Percentiles rank a stretch among this genome's conserved stretches.
Evolutionary conservation across 2,797 vertebrate species (phyloP).

Genomic region (Gadopsis bispinosus): DNA sequence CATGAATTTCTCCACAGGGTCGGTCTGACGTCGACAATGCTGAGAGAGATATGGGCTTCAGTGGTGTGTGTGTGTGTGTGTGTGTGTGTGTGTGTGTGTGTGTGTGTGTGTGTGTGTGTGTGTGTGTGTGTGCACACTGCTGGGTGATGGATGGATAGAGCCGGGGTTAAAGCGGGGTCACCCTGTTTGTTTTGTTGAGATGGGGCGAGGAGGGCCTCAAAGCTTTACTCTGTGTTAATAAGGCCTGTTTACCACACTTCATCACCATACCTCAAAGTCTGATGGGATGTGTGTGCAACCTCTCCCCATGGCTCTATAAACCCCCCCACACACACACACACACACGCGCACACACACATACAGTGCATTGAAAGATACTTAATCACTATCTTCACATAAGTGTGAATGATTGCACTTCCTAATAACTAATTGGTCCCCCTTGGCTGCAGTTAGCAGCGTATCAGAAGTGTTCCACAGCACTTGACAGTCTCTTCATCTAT

Average conservation of each 20-base stretch:
- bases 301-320: slow-evolving; percentile 17
- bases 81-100: slow-evolving; percentile 29
- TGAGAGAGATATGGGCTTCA: slow-evolving; percentile 54
- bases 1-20: slow-evolving; percentile 71
- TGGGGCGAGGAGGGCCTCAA: slow-evolving; percentile 58
- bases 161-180: slow-evolving; percentile 80
- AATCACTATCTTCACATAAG: slow-evolving; percentile 69
- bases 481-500: slow-evolving; percentile 63
- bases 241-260: slow-evolving; percentile 80
- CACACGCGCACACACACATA: slow-evolving; percentile 5
- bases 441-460: slow-evolving; percentile 62
- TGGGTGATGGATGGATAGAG: slow-evolving; percentile 81
- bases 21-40: slow-evolving; percentile 54
- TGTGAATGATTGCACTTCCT: slow-evolving; percentile 61
- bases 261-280: slow-evolving; percentile 77
- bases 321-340: slow-evolving; percentile 12
- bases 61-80: slow-evolving; percentile 29
- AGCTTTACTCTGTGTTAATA: slow-evolving; percentile 76
- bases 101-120: slow-evolving; percentile 28
- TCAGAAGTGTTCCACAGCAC: slow-evolving; percentile 39
- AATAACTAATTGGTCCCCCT: slow-evolving; percentile 70
- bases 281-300: slow-evolving; percentile 59
- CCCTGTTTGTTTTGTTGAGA: slow-evolving; percentile 79
- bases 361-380: slow-evolving; percentile 62
- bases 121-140: slow-evolving; percentile 34